Conservation (phyloP, 1,140 invertebrate genomes). For the Triops longicaudatus region DNA sequence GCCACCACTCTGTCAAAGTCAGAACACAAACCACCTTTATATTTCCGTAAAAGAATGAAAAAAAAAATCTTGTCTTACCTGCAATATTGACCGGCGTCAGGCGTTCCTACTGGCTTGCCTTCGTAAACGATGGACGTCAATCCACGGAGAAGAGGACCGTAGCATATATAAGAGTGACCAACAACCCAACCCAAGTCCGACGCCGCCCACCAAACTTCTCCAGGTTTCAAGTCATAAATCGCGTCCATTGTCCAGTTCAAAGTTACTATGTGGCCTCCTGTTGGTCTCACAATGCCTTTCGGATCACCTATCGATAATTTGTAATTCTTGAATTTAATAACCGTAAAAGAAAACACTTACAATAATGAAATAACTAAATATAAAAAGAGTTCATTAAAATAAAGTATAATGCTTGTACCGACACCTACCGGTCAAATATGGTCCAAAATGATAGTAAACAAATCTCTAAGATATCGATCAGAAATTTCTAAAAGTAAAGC, state of each 20-base stretch:
- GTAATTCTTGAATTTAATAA: not conserved
- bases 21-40: not conserved
- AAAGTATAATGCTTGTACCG: no score
- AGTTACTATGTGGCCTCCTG: slow-evolving; percentile 75
- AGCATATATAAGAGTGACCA: slow-evolving; percentile 88
- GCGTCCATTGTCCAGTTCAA: slow-evolving; percentile 74
- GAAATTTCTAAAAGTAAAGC: slow-evolving; percentile 29
- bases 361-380: no score
- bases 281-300: slow-evolving; percentile 73
- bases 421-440: no score
- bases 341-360: not conserved
- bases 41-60: not conserved
- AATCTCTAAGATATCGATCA: not conserved
- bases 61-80: slow-evolving; percentile 49
- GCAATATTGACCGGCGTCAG: slow-evolving; percentile 82
- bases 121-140: slow-evolving; percentile 84
- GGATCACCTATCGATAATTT: slow-evolving; percentile 51
- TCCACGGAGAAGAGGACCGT: slow-evolving; percentile 72
- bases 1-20: slow-evolving; percentile 61
- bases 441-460: not conserved
- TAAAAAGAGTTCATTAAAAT: no score
- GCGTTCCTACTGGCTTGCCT: slow-evolving; percentile 87
- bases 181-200: slow-evolving; percentile 86
- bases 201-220: slow-evolving; percentile 79
- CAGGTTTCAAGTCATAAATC: slow-evolving; percentile 69